Evolutionary conservation across 2,888 invertebrate species (phyloP).

Genomic region (Aproaerema taeniolella): DNA sequence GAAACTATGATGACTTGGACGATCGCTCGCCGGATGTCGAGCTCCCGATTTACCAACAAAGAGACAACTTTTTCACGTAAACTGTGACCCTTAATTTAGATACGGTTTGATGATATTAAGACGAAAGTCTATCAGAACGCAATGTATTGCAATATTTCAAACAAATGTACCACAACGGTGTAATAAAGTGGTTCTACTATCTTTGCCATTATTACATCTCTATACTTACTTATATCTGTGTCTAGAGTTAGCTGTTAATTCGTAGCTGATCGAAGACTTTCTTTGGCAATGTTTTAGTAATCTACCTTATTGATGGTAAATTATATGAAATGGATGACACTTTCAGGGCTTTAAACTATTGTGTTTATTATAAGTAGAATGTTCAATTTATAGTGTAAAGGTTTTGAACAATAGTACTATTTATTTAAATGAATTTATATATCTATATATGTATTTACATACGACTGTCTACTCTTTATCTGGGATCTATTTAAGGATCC

Average conservation of each 20-base stretch:
- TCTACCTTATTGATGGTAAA: slow-evolving; percentile 1
- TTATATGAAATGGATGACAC: slow-evolving; percentile 17
- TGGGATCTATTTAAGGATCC: slow-evolving; percentile 4
- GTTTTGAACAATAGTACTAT: slow-evolving; percentile 1
- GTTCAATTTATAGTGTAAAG: slow-evolving; percentile 33
- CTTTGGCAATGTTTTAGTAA: slow-evolving; percentile 5
- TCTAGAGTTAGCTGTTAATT: no score
- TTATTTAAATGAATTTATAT: slow-evolving; percentile 3
- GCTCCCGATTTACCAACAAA: slow-evolving; percentile 90
- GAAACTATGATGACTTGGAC: slow-evolving; percentile 80
- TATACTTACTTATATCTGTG: no score
- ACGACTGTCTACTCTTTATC: neutral
- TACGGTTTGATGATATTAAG: neutral
- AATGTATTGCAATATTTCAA: no score
- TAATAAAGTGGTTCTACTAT: no score
- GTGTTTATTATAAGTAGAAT: slow-evolving; percentile 27
- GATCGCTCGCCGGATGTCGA: slow-evolving; percentile 87
- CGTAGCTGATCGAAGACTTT: no score
- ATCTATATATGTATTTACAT: neutral
- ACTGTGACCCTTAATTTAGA: no score
- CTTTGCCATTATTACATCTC: no score
- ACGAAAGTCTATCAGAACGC: no score
- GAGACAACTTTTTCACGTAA: slow-evolving; percentile 81
- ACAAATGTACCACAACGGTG: no score
- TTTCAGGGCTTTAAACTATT: slow-evolving; percentile 36